Base-by-base conservation (phyloP, 2,797 vertebrate species). In the Buceros bicornis region DNA sequence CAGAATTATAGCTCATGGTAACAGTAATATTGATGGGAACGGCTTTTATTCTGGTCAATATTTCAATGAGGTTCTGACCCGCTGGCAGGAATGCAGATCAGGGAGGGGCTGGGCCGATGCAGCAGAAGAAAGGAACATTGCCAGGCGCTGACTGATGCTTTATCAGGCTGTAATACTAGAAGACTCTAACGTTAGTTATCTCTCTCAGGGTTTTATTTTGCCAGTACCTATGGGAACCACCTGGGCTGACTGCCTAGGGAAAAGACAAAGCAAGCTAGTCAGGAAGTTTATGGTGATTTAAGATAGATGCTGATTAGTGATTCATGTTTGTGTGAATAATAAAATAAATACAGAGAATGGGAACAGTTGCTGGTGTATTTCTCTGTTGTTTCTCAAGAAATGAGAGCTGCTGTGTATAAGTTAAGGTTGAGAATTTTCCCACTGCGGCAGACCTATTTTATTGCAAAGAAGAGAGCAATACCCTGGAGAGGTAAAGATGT, bases 131-230 rank as follows among this genome's bases (percentile, higher is more conserved):
- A 93, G 60, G 24, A 81, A 56, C 48, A 11, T 89, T 89, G 76
- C 73, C 91, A 89, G 72, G 74, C 0, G 0, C 71, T 85, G 91
- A 92, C 3, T 94, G 90, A 94, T 95, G 82, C 48, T 91, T 91
- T 92, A 60, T 60, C 4, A 5, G 66, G 45, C 72, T 92, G 77
- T 89, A 94, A 72, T 45, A 60, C 50, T 66, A 73, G 81, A 88
- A 89, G 62, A 95, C 91, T 95, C 78, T 93, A 95, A 92, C 33
- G 86, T 81, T 95, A 94, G 71, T 84, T 89, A 45, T 79, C 69
- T 95, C 90, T 96, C 95, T 77, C n/a, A 20, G 70, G 72, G 80
- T 67, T 97, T 95, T 93, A 88, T 93, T 96, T 95, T 93, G 62
- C 84, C 70, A 45, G 81, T 93, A 88, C 89, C 82, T 88, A 60